Evolutionary conservation across 2,113 vertebrate species (phyloP), one percentile per base, ranked within the genome.

Genomic region (Cyprinodon tularosa): DNA sequence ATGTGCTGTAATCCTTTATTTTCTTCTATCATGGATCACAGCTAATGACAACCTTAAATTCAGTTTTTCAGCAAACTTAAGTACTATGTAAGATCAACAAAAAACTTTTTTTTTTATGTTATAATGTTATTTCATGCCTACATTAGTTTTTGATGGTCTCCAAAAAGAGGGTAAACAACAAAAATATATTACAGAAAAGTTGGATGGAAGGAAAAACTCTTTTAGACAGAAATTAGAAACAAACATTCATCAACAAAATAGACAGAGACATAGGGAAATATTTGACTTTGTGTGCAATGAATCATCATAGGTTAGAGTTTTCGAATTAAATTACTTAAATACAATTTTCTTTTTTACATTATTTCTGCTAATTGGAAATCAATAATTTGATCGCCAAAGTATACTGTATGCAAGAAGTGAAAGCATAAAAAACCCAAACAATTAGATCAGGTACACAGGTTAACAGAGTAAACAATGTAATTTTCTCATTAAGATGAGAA

Each of bases 401-500:
- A 12, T 60, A n/a, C n/a, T n/a, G n/a, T n/a, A 1, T 5, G 50
- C 62, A 68, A 72, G 29, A 73, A 64, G 14, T 1, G 0, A 77
- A 61, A 47, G 42, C 2, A 3, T 4, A 64, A 44, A 45, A 50
- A n/a, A 29, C 29, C 29, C 29, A 29, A 65, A 39, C 0, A 74
- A 14, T 44, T 62, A 20, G 57, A 68, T 66, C 65, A 68, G 37
- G 57, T 62, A 78, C 68, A 81, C 67, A 78, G 29, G 66, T 29
- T 44, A 84, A 82, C 61, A 76, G 39, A 37, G 74, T 66, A 66
- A 77, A 29, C 1, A 29, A 29, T 29, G 77, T 57, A 38, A 62
- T 76, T 57, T 71, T 69, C 69, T 80, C 59, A 77, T 66, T 63
- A 67, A 75, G 17, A 80, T 66, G 40, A 61, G 76, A 81, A 85